Evolutionary conservation across 2,113 vertebrate genomes (phyloP).

Genomic region (Phalacrocorax aristotelis): DNA sequence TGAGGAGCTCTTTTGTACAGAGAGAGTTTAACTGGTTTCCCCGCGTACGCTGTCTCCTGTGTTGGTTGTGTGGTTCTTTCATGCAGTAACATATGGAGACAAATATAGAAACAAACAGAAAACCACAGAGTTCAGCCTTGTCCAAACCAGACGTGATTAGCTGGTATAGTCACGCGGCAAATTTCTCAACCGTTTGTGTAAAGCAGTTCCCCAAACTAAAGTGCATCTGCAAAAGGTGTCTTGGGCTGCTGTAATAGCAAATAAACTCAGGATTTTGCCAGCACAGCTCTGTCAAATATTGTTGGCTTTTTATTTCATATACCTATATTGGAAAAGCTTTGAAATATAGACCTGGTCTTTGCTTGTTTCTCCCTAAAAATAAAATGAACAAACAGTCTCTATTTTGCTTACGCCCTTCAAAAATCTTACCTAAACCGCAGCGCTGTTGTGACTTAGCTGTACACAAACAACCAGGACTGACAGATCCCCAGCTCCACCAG

Average conservation of each 20-base stretch:
- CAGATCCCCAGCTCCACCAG: not conserved
- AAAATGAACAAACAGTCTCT: constrained; percentile 1
- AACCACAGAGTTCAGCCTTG: not conserved
- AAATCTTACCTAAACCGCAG: not conserved
- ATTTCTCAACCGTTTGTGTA: not conserved
- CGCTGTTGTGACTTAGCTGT: not conserved
- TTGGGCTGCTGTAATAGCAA: not conserved
- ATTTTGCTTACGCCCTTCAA: constrained; percentile 13
- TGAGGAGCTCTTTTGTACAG: not conserved
- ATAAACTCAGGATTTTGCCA: constrained; percentile 1
- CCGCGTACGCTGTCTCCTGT: not conserved
- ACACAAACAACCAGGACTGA: constrained; percentile 13
- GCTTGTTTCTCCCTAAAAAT: not conserved
- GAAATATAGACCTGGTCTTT: not conserved
- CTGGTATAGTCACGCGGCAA: not conserved
- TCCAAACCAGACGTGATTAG: not conserved
- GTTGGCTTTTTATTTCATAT: not conserved
- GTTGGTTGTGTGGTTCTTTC: not conserved
- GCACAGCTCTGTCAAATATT: not conserved
- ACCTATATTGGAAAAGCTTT: not conserved
- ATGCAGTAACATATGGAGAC: not conserved
- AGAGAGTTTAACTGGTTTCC: not conserved
- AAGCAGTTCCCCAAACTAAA: not conserved
- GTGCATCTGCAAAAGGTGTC: not conserved
- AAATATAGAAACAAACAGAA: not conserved